A percentile compares a stretch with the other conserved stretches of the same genome.
Evolutionary conservation across 2,797 vertebrate genomes (phyloP).

Genomic region (Aphelocoma californica): DNA sequence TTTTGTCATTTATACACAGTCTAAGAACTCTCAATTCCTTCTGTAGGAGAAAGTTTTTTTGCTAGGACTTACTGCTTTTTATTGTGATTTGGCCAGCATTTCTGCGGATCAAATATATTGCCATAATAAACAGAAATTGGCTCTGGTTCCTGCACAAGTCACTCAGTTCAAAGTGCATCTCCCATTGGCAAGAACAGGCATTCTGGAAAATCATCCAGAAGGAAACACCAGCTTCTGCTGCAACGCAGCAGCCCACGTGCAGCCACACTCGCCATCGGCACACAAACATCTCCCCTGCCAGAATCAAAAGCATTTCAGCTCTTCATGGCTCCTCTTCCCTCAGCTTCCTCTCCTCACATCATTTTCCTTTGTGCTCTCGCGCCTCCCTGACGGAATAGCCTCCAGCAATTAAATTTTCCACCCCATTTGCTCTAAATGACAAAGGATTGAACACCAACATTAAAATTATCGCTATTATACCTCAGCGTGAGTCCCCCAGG

Average conservation of each 20-base stretch:
- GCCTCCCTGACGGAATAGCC: neutral
- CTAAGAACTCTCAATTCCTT: neutral
- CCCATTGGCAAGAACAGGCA: neutral
- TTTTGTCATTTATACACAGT: neutral
- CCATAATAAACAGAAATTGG: neutral
- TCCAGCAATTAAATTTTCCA: conserved; percentile 56
- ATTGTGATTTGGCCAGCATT: neutral
- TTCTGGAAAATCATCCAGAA: rapidly evolving
- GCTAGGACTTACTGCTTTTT: neutral
- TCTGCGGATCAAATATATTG: neutral
- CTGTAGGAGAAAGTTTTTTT: neutral
- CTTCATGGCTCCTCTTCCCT: neutral
- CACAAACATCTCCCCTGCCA: neutral
- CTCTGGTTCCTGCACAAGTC: neutral
- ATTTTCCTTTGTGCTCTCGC: neutral
- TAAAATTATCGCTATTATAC: conserved; percentile 30
- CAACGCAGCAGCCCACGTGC: neutral
- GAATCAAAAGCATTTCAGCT: neutral
- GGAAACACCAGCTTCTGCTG: neutral
- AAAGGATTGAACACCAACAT: conserved; percentile 50
- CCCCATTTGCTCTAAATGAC: conserved; percentile 52
- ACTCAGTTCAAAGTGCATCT: neutral
- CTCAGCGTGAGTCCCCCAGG: conserved; percentile 8
- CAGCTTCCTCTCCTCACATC: neutral
- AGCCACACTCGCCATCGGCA: rapidly evolving